These are phyloP conservation scores for Salvelinus fontinalis DNA, from an alignment of 2,113 vertebrate species.

Conservation along the genomic window DNA sequence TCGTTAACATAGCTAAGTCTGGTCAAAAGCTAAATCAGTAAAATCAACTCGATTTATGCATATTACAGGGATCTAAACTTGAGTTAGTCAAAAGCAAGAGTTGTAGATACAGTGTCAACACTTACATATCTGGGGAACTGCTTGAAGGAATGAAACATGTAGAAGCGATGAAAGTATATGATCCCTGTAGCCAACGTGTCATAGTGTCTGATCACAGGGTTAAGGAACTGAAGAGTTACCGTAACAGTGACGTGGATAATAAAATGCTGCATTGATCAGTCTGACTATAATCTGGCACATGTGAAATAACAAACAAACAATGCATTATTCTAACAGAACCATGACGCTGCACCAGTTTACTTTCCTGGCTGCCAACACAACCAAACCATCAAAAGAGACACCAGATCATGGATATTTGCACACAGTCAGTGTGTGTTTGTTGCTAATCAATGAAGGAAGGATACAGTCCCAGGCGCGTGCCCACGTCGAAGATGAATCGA, in stretches of 20 bases:
- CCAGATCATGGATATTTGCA: background rate
- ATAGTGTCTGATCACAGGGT: conserved; percentile 84
- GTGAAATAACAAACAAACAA: too few relatives aligned
- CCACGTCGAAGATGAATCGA: conserved; percentile 90
- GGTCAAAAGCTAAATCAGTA: too few relatives aligned
- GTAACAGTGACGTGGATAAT: background rate
- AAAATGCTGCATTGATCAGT: too few relatives aligned
- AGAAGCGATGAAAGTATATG: conserved; percentile 98
- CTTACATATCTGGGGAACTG: conserved; percentile 99
- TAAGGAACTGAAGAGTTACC: conserved; percentile 63
- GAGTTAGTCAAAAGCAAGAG: too few relatives aligned
- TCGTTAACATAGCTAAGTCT: too few relatives aligned
- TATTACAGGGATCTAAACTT: too few relatives aligned
- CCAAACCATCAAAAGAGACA: background rate
- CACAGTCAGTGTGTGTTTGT: too few relatives aligned
- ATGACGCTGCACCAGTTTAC: too few relatives aligned
- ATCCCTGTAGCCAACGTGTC: conserved; percentile 97
- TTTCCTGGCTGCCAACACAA: too few relatives aligned
- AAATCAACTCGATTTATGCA: too few relatives aligned
- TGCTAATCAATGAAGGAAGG: conserved; percentile 57
- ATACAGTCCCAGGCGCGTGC: conserved; percentile 91
- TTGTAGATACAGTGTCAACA: conserved; percentile 32
- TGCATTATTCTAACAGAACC: too few relatives aligned
- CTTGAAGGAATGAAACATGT: conserved; percentile 99
- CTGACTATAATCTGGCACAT: too few relatives aligned